A percentile compares a stretch with the other conserved stretches of the same genome.
Evolutionary conservation across 2,888 invertebrate genomes (phyloP).

Genomic region (Sisyra terminalis): DNA sequence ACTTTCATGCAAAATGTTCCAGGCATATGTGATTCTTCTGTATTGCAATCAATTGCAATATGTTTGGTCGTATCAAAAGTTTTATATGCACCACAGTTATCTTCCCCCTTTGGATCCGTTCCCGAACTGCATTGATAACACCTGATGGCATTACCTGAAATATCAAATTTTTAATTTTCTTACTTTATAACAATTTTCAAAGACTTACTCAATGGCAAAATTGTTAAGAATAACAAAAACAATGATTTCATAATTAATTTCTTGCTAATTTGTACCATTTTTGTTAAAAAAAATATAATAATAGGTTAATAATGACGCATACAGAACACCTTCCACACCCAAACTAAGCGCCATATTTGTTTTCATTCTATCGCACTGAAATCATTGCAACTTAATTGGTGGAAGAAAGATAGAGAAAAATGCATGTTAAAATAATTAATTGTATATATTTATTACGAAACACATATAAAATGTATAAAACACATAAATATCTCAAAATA

Average conservation of each 20-base stretch:
- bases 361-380: no score
- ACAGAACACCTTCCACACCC: not conserved
- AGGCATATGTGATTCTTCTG: slow-evolving; percentile 84
- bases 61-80: slow-evolving; percentile 71
- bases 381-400: no score
- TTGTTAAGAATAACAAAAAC: not conserved
- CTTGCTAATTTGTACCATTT: not conserved
- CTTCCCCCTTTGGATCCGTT: slow-evolving; percentile 61
- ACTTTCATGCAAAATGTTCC: slow-evolving; percentile 95
- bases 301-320: no score
- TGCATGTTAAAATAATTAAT: no score
- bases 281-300: no score
- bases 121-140: slow-evolving; percentile 91
- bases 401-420: no score
- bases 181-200: not conserved
- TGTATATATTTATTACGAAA: no score
- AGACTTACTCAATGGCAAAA: not conserved
- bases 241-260: not conserved
- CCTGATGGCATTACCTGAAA: slow-evolving; percentile 51
- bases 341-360: not conserved
- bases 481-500: no score
- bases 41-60: slow-evolving; percentile 84
- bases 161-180: not conserved
- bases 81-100: slow-evolving; percentile 81
- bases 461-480: no score